Conservation (phyloP, 2,888 invertebrate species). For the Dynastes hyllus region DNA sequence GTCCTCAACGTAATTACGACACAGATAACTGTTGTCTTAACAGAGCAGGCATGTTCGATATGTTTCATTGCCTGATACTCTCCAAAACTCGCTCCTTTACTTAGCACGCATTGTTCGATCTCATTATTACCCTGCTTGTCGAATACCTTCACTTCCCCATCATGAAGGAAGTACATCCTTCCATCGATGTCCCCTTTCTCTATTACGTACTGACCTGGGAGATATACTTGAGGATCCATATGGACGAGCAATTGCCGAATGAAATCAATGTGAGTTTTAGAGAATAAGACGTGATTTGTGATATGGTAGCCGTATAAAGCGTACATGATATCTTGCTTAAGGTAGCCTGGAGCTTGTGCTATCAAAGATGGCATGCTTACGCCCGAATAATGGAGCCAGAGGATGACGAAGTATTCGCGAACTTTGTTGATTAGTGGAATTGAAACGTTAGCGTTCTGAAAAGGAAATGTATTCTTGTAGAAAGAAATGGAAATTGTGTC, state of each 20-base stretch:
- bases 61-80: slow-evolving; percentile 55
- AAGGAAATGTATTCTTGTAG: neutral
- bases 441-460: slow-evolving; percentile 50
- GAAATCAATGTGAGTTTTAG: slow-evolving; percentile 71
- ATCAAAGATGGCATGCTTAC: slow-evolving; percentile 68
- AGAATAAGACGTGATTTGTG: slow-evolving; percentile 71
- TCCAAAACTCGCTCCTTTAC: slow-evolving; percentile 51
- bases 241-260: slow-evolving; percentile 72
- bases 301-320: slow-evolving; percentile 72
- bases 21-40: slow-evolving; percentile 52
- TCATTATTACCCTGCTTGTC: slow-evolving; percentile 50
- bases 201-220: slow-evolving; percentile 74
- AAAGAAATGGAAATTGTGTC: neutral
- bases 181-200: slow-evolving; percentile 74
- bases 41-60: slow-evolving; percentile 52
- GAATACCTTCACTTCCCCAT: slow-evolving; percentile 70
- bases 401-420: slow-evolving; percentile 73
- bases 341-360: slow-evolving; percentile 52
- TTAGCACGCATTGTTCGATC: slow-evolving; percentile 41
- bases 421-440: slow-evolving; percentile 70
- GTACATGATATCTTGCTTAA: slow-evolving; percentile 70
- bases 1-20: slow-evolving; percentile 51
- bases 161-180: slow-evolving; percentile 74
- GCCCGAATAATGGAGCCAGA: slow-evolving; percentile 74
- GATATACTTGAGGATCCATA: slow-evolving; percentile 73